Base-by-base conservation (phyloP, 1,140 invertebrate species). In the Calephelis nemesis region DNA sequence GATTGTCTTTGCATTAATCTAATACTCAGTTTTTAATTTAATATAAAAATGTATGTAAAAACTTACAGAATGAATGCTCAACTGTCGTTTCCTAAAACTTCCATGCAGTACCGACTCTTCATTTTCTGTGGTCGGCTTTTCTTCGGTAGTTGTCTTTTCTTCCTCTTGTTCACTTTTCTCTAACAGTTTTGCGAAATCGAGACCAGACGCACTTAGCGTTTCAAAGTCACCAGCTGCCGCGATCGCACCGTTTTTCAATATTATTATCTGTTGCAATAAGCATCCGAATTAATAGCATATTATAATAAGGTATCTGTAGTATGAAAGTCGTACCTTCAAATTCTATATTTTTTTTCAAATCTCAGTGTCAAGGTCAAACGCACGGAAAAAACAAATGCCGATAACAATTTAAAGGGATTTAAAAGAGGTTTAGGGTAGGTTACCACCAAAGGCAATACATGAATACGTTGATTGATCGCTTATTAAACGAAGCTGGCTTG, bases 181-280 rank as follows among this genome's bases (percentile, higher is more conserved):
- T 9, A 95, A 81, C 48, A 95, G 79, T 73, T 94, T 92, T 0
- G 94, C 93, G 81, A 96, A 95, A 76, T 96, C 94, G 9, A 95
- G 76, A 0, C 94, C 94, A 15, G 93, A 93, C 39, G 93, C 92
- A 73, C 93, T 92, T 9, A 96, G 84, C 1, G 94, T 93, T 30
- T 94, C 92, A 71, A 94, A 95, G 42, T 93, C 94, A 7, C 95
- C 95, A 39, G 92, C 92, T 3, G 93, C 93, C 8, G 93, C 90
- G 67, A 95, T 87, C 42, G 87, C 76, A 2, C 95, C 95, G 77
- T 95, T 93, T 65, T 94, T 93, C 74, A 95, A 83, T 47, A 92
- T 94, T 75, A 94, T 94, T 90, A 94, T 94, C 83, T 93, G 83
- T 58, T 47, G 47, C 67, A 65, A 54, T 49, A 48, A 15, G 50